These are phyloP conservation scores for Cryptoblepharus egeriae DNA, from an alignment of 2,797 vertebrate genomes.

Conservation along the genomic window DNA sequence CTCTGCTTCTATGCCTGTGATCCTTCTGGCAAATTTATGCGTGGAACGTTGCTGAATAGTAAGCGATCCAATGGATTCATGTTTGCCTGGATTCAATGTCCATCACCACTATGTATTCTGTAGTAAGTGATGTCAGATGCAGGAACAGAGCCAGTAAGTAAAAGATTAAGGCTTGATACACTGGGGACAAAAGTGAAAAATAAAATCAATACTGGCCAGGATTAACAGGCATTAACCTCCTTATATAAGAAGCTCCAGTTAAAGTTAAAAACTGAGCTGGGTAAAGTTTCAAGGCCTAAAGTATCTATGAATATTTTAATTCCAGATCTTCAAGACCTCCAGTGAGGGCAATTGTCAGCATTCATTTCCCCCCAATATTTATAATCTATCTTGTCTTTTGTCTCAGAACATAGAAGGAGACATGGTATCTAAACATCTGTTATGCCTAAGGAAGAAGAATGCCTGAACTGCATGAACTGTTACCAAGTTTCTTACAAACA, in stretches of 20 bases:
- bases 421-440: neutral
- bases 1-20: conserved; percentile 8
- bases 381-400: neutral
- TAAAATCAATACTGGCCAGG: neutral
- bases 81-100: conserved; percentile 5
- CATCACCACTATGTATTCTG: neutral
- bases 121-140: neutral
- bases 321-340: neutral
- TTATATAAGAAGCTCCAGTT: neutral
- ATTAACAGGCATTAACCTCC: too few relatives aligned
- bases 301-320: neutral
- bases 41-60: neutral
- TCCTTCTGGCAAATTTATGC: neutral
- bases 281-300: neutral
- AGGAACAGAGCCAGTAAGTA: neutral
- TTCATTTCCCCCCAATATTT: neutral
- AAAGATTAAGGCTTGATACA: neutral
- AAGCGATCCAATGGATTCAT: neutral
- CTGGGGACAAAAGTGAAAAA: neutral
- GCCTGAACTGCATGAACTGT: neutral
- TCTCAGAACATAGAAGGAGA: neutral
- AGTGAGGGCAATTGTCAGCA: neutral
- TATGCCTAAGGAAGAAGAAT: neutral
- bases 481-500: neutral
- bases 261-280: neutral